These are phyloP conservation scores for Alentia gelatinosa DNA, from an alignment of 2,888 invertebrate species.

Conservation along the genomic window DNA sequence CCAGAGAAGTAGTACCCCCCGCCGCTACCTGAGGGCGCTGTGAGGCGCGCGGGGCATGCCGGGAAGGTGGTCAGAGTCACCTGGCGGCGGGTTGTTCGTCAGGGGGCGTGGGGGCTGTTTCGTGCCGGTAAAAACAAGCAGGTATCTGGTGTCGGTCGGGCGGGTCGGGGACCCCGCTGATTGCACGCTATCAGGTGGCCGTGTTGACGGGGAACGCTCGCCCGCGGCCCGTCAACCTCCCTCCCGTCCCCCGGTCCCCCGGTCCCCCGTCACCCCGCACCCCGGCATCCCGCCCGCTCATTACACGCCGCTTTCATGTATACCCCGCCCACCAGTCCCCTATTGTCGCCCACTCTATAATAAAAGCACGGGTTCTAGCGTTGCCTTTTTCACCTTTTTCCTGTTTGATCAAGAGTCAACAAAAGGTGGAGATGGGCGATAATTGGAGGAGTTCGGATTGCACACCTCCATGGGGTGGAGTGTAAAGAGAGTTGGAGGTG, in stretches of 20 bases:
- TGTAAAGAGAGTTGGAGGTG: too few relatives aligned
- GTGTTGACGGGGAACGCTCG: background rate
- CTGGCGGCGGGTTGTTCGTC: background rate
- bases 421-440: conserved; percentile 11
- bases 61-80: background rate
- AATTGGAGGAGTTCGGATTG: conserved; percentile 3
- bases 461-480: too few relatives aligned
- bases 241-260: background rate
- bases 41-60: background rate
- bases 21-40: background rate
- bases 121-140: background rate
- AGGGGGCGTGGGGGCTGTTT: background rate
- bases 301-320: background rate
- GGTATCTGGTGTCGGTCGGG: background rate
- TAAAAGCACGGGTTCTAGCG: background rate
- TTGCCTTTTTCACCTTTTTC: background rate
- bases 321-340: background rate
- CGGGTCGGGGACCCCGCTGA: background rate
- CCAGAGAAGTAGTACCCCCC: background rate
- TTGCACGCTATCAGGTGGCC: background rate
- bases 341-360: background rate
- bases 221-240: background rate
- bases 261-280: background rate
- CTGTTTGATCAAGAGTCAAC: background rate
- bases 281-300: background rate